Evolutionary conservation across 2,797 vertebrate species (phyloP).

Genomic region (Anisognathus igniventris): DNA sequence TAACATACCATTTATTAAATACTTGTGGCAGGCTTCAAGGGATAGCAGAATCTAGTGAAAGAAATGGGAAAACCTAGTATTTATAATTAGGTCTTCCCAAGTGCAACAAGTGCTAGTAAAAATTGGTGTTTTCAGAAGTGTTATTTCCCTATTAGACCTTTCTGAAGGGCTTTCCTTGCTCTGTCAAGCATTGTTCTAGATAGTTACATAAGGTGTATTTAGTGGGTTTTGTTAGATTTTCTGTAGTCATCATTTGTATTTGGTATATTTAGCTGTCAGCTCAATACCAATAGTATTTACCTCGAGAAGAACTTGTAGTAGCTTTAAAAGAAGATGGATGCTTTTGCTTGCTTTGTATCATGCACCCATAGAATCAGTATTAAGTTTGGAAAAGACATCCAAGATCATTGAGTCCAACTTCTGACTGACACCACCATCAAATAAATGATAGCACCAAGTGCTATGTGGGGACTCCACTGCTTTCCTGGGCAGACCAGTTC

Average conservation of each 20-base stretch:
- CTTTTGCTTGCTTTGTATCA: not conserved
- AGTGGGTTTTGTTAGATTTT: not conserved
- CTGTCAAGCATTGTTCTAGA: not conserved
- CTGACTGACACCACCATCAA: not conserved
- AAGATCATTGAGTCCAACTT: not conserved
- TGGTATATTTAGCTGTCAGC: not conserved
- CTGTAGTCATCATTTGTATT: not conserved
- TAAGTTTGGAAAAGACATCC: not conserved
- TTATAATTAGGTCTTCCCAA: not conserved
- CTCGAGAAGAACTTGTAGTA: not conserved
- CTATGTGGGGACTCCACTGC: not conserved
- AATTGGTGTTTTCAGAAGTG: not conserved
- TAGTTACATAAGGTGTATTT: not conserved
- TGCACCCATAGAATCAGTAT: not conserved
- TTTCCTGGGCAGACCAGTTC: not conserved
- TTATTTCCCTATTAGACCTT: not conserved
- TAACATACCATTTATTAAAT: not conserved
- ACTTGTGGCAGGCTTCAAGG: not conserved
- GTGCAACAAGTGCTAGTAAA: not conserved
- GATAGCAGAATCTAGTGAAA: not conserved
- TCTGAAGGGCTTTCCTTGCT: not conserved
- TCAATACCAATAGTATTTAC: not conserved
- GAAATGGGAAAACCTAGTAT: not conserved
- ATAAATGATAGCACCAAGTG: not conserved
- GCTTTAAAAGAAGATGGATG: not conserved